These are phyloP conservation scores for Aethes cnicana DNA, from an alignment of 2,888 invertebrate genomes.

Conservation along the genomic window DNA sequence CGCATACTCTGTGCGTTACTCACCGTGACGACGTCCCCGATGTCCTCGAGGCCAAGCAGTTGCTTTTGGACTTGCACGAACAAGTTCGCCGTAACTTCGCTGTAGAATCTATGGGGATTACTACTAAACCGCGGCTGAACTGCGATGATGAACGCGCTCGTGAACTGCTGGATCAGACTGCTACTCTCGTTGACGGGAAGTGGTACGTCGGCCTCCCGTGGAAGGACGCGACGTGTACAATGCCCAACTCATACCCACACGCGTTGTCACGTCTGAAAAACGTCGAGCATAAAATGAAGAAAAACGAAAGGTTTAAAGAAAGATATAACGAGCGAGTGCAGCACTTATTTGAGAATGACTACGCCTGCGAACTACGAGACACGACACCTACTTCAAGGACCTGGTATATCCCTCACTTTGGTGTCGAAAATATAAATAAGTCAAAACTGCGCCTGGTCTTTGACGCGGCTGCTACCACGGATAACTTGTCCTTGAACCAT, in stretches of 20 bases:
- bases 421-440: slow-evolving; percentile 29
- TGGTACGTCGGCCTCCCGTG: slow-evolving; percentile 41
- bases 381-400: background rate
- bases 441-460: slow-evolving; percentile 33
- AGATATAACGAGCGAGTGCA: slow-evolving; percentile 1
- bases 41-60: background rate
- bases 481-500: slow-evolving; percentile 33
- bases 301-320: background rate
- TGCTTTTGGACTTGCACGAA: slow-evolving; percentile 7
- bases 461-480: slow-evolving; percentile 33
- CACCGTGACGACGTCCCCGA: background rate
- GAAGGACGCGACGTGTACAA: slow-evolving; percentile 28
- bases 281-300: background rate
- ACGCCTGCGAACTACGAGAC: background rate
- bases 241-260: slow-evolving; percentile 24
- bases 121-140: slow-evolving; percentile 28
- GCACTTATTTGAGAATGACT: background rate
- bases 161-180: background rate
- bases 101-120: slow-evolving; percentile 28
- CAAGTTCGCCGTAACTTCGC: slow-evolving; percentile 21
- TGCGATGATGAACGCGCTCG: slow-evolving; percentile 19
- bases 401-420: slow-evolving; percentile 23
- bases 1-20: background rate
- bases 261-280: background rate
- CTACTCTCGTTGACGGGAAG: slow-evolving; percentile 8